phyloP scores from a whole-genome alignment of 2,797 vertebrate species.

The Muscicapa comitata region DNA sequence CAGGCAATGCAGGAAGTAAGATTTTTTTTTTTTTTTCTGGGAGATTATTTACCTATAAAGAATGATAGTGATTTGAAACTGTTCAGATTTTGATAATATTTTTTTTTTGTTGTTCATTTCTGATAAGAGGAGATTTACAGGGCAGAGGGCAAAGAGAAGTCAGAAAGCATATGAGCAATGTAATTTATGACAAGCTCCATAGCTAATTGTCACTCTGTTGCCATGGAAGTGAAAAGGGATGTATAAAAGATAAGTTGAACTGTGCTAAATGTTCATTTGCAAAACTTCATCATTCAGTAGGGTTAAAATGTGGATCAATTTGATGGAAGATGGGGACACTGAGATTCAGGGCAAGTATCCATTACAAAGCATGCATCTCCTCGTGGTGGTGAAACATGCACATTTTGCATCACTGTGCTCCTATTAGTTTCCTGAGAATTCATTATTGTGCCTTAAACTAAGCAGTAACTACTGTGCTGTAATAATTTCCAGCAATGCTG shows the following conservation, averaged over 20 bases:
- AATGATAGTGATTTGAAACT: neutral
- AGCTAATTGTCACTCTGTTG: neutral
- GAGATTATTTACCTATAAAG: neutral
- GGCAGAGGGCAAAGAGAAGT: neutral
- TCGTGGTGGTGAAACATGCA: neutral
- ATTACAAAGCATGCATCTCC: neutral
- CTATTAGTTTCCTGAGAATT: neutral
- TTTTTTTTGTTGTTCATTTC: neutral
- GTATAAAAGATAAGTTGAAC: neutral
- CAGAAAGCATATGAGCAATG: neutral
- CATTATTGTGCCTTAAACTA: neutral
- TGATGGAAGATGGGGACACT: neutral
- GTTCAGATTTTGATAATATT: neutral
- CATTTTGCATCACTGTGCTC: neutral
- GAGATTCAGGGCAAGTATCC: neutral
- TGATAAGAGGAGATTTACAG: neutral
- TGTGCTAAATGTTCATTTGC: neutral
- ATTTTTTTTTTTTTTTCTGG: neutral
- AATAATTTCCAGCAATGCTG: conserved; percentile 3
- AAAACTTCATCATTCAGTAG: neutral
- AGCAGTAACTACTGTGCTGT: neutral
- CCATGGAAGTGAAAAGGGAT: neutral
- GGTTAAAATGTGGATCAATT: neutral
- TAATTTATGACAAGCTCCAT: neutral
- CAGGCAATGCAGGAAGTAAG: neutral